Base-by-base conservation (phyloP, 2,113 vertebrate genomes). In the Rhinogobius similis region DNA sequence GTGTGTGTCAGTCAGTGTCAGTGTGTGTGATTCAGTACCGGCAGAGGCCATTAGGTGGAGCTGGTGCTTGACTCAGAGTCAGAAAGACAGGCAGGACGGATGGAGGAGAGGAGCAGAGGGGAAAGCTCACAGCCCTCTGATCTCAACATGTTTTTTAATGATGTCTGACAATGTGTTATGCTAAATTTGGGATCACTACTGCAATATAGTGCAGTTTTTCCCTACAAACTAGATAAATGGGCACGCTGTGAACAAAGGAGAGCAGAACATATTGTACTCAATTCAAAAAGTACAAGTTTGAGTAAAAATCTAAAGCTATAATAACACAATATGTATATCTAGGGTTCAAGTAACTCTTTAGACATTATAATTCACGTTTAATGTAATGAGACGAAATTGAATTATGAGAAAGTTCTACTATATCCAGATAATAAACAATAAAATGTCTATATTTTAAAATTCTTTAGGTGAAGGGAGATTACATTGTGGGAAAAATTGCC, bases 31-130 rank as follows among this genome's bases (percentile, higher is more conserved):
- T 61, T 78, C 87, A 89, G 79, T 90, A 87, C 90, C 82, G 77
- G 71, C 16, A 68, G 71, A 86, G 76, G 85, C 90, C 90, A 87
- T 87, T 84, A 88, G 89, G 88, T 88, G 90, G 89, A 84, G 88
- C 90, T 90, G 84, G 83, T 90, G 90, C 69, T 86, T 90, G 90
- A 85, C 84, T 75, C 72, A 86, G 76, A 62, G 72, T 75, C 72
- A 86, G 76, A 62, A 70, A 62, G 66, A 56, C 62, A 72, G 56
- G 32, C 23, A 71, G 70, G 72, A 71, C 5, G 8, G 83, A 75
- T 53, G 67, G 80, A 63, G 71, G 62, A 76, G 56, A 64, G 64
- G 74, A 76, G 73, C 14, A 18, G 70, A 66, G 48, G 26, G 48
- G 65, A 78, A 69, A 76, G 67, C 69, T 77, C 32, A 24, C 65